Conservation (phyloP, 1,140 invertebrate genomes). For the Trialeurodes vaporariorum region DNA sequence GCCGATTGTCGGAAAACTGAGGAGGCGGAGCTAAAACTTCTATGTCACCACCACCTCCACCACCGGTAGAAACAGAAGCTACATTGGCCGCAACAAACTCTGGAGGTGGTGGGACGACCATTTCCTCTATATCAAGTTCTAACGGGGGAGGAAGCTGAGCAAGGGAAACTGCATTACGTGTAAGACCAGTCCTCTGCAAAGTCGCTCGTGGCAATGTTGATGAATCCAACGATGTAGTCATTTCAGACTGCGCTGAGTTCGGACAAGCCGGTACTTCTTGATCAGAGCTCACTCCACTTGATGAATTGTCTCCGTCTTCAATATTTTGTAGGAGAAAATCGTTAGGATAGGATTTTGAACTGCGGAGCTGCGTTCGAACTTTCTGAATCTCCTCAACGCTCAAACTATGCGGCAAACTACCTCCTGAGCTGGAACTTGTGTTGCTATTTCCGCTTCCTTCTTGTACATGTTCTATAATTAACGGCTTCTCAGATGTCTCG, state of each 20-base stretch:
- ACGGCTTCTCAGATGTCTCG: conserved; percentile 39
- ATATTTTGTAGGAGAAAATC: conserved; percentile 46
- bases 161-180: conserved; percentile 58
- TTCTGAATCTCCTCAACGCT: conserved; percentile 80
- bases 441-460: conserved; percentile 26
- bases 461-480: no score
- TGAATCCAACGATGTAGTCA: conserved; percentile 24
- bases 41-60: conserved; percentile 25
- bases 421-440: conserved; percentile 40
- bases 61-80: conserved; percentile 32
- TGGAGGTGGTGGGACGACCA: conserved; percentile 66
- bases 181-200: conserved; percentile 29
- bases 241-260: conserved; percentile 33
- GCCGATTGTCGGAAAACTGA: conserved; percentile 46
- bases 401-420: conserved; percentile 59
- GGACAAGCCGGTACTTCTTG: conserved; percentile 49
- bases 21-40: conserved; percentile 51
- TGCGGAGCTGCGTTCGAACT: conserved; percentile 60
- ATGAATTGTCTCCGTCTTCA: conserved; percentile 77
- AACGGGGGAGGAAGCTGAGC: conserved; percentile 69
- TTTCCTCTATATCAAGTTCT: conserved; percentile 54
- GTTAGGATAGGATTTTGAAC: conserved; percentile 71
- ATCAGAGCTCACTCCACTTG: conserved; percentile 73
- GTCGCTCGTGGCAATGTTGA: background rate
- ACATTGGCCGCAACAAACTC: conserved; percentile 45